phyloP scores from a whole-genome alignment of 1,140 invertebrate species.

The Aricia agestis region DNA sequence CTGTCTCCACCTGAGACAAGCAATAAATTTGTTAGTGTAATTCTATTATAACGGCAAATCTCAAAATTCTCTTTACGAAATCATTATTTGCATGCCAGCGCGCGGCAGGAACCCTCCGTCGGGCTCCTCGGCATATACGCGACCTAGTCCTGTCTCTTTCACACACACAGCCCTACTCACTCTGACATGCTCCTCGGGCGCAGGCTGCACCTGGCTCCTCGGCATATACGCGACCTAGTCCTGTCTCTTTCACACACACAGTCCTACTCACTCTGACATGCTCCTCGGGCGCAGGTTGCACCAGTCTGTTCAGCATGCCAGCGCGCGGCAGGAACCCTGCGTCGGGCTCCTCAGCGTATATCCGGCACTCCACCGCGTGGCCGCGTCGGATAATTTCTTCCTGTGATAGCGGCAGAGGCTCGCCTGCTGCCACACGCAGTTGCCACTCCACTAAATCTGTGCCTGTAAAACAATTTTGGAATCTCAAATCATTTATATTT shows the following conservation, averaged over 20 bases:
- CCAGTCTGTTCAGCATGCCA: conserved; percentile 85
- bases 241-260: neutral
- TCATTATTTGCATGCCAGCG: no score
- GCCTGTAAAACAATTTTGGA: conserved; percentile 57
- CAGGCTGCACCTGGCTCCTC: conserved; percentile 80
- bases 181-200: conserved; percentile 78
- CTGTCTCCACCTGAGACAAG: conserved; percentile 81
- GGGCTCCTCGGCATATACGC: conserved; percentile 70
- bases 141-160: neutral
- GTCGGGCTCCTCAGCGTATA: conserved; percentile 93
- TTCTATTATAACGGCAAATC: no score
- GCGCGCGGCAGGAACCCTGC: conserved; percentile 94
- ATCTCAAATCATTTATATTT: no score
- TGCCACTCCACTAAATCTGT: conserved; percentile 99
- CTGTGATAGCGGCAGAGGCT: conserved; percentile 87
- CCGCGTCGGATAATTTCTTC: conserved; percentile 86
- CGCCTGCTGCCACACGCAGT: conserved; percentile 90
- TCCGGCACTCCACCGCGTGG: conserved; percentile 94
- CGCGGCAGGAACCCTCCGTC: no score
- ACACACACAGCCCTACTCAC: conserved; percentile 32
- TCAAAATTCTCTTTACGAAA: no score
- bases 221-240: conserved; percentile 53
- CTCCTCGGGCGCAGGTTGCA: conserved; percentile 77
- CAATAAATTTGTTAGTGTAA: neutral
- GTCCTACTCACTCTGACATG: conserved; percentile 77